A percentile compares a stretch with the other conserved stretches of the same genome.
These are phyloP conservation scores for Styela plicata DNA, from an alignment of 23 tunicate genomes.

Conservation along the genomic window DNA sequence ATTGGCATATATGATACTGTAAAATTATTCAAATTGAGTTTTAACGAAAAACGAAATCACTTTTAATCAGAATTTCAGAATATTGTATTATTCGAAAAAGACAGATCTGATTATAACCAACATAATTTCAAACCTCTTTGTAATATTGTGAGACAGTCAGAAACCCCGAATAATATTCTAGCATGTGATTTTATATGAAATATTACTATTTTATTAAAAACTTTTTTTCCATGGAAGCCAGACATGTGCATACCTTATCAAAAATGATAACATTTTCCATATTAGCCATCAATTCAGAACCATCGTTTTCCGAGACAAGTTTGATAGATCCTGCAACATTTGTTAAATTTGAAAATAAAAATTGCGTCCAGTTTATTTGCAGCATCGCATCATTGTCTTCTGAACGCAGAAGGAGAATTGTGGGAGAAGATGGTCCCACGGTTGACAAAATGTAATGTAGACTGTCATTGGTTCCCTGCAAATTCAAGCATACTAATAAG, in stretches of 20 bases:
- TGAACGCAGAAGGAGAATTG: conserved; percentile 33
- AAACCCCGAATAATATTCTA: too few relatives aligned
- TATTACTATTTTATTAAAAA: not conserved
- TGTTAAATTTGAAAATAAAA: not conserved
- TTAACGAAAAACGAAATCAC: too few relatives aligned
- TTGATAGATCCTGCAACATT: conserved; percentile 4
- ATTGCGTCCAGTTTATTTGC: conserved; percentile 31
- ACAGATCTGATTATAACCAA: too few relatives aligned
- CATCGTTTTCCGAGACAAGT: not conserved
- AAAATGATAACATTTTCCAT: conserved; percentile 3
- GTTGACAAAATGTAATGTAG: conserved; percentile 54
- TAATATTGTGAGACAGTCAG: too few relatives aligned
- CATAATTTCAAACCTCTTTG: too few relatives aligned
- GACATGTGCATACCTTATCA: not conserved
- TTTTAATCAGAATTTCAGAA: too few relatives aligned
- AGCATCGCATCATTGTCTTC: conserved; percentile 7
- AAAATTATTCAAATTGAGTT: too few relatives aligned
- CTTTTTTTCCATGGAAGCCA: not conserved
- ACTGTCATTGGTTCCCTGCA: conserved; percentile 15
- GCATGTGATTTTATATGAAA: too few relatives aligned
- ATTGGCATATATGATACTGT: too few relatives aligned
- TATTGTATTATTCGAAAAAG: too few relatives aligned
- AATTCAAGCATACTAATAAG: too few relatives aligned
- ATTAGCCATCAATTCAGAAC: not conserved
- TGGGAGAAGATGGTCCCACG: conserved; percentile 48